Conservation (phyloP, 2,113 vertebrate genomes). For the Climacteris rufus region DNA sequence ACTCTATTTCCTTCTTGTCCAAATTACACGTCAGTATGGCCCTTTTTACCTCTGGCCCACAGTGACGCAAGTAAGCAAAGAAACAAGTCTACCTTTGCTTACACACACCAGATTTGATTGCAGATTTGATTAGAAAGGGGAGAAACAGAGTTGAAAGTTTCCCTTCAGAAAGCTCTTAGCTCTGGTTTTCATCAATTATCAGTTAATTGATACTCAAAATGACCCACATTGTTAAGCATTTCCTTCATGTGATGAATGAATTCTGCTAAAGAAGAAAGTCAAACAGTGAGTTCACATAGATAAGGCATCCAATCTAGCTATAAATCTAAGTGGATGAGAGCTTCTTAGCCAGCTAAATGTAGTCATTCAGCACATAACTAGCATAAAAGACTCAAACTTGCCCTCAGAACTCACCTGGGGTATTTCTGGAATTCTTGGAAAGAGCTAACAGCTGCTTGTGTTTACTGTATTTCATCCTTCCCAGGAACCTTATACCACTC, state of each 20-base stretch:
- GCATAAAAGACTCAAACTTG: not conserved
- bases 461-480: not conserved
- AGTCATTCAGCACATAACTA: not conserved
- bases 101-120: rapidly evolving
- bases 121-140: not conserved
- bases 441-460: not conserved
- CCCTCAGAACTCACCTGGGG: not conserved
- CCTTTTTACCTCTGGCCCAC: not conserved
- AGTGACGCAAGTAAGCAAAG: rapidly evolving
- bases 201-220: not conserved
- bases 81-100: not conserved
- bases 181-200: not conserved
- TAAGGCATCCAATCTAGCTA: not conserved
- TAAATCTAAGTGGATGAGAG: not conserved
- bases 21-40: not conserved
- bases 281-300: not conserved
- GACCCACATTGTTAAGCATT: not conserved
- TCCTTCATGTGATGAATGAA: not conserved
- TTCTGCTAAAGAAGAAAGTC: not conserved
- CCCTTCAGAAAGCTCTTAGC: not conserved
- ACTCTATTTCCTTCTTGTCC: not conserved
- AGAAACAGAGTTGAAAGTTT: not conserved
- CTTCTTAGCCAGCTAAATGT: not conserved
- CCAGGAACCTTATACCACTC: not conserved
- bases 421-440: not conserved